A percentile compares a stretch with the other conserved stretches of the same genome.
Evolutionary conservation across 1,140 invertebrate genomes (phyloP).

Genomic region (Aphidius ervi): DNA sequence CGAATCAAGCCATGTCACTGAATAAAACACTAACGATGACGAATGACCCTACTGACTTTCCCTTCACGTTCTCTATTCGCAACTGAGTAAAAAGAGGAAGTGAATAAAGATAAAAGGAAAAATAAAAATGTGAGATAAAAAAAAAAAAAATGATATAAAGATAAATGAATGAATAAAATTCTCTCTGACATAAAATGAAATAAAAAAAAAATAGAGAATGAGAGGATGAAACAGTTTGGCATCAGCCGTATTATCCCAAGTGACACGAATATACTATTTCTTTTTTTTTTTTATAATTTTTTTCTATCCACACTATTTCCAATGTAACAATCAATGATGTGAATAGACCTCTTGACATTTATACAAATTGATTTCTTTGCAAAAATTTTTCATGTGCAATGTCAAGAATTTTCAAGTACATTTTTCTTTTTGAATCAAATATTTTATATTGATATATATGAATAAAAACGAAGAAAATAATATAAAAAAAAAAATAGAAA

Average conservation of each 20-base stretch:
- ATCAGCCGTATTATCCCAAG: background rate
- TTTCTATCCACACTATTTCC: background rate
- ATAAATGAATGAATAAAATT: constrained; percentile 12
- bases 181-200: no score
- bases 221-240: background rate
- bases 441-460: no score
- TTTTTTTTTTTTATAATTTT: background rate
- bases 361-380: no score
- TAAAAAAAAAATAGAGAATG: no score
- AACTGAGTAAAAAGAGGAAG: no score
- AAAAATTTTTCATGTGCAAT: no score
- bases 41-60: constrained; percentile 35
- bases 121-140: background rate
- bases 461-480: no score
- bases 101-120: constrained; percentile 2
- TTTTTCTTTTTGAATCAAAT: no score
- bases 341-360: no score
- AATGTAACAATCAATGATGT: no score
- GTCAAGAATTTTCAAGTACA: no score
- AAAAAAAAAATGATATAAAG: background rate
- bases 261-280: background rate
- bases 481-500: no score
- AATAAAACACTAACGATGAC: constrained; percentile 50
- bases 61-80: constrained; percentile 21
- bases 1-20: constrained; percentile 29